These are phyloP conservation scores for Calameuta idolon DNA, from an alignment of 2,888 invertebrate genomes.

Conservation along the genomic window DNA sequence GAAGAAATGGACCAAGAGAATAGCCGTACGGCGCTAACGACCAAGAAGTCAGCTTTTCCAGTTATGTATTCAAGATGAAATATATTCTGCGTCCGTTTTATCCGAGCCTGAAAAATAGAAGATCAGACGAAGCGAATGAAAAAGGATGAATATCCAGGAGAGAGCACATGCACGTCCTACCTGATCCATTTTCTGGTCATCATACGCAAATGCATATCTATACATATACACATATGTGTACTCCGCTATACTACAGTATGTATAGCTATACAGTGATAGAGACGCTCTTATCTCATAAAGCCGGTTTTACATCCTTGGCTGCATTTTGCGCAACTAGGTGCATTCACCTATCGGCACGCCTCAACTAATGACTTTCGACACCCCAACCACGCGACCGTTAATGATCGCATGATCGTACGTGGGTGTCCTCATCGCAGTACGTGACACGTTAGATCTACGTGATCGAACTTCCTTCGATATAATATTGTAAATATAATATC, in stretches of 20 bases:
- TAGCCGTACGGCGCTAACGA: not conserved
- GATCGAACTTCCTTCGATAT: not conserved
- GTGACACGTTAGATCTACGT: not conserved
- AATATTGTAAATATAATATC: not conserved
- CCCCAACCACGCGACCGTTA: slow-evolving; percentile 56
- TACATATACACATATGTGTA: too few species aligned
- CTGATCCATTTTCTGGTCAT: not conserved
- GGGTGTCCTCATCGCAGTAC: slow-evolving; percentile 30
- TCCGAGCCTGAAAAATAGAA: not conserved
- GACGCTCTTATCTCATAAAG: not conserved
- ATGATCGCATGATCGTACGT: slow-evolving; percentile 54
- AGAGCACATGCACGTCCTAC: not conserved
- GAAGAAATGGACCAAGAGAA: not conserved
- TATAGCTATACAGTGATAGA: not conserved
- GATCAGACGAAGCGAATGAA: not conserved
- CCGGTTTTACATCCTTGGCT: slow-evolving; percentile 12
- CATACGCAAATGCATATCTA: not conserved
- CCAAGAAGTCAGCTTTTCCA: not conserved
- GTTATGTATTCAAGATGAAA: not conserved
- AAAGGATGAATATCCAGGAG: not conserved
- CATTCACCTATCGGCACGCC: slow-evolving; percentile 25
- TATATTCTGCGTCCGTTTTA: not conserved
- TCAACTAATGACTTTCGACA: slow-evolving; percentile 58
- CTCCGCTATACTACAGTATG: not conserved
- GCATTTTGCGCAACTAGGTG: slow-evolving; percentile 12